A percentile compares a stretch with the other conserved stretches of the same genome.
Evolutionary conservation across 2,113 vertebrate genomes (phyloP).

Genomic region (Erythrocercus mccallii): DNA sequence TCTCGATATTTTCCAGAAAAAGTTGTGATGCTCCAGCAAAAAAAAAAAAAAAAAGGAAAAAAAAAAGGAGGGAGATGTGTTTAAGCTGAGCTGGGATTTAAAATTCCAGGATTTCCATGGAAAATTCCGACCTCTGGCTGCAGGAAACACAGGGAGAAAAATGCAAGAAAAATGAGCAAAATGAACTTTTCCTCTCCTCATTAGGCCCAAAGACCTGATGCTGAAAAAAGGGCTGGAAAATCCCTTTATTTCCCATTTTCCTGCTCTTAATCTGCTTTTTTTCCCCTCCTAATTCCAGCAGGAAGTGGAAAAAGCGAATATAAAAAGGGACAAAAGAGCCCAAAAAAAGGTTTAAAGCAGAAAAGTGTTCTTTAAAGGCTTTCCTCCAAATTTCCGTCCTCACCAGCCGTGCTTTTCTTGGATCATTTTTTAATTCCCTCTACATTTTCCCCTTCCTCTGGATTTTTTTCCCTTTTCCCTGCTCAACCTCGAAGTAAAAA

Average conservation of each 20-base stretch:
- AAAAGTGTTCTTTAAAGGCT: not conserved
- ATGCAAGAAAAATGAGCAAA: not conserved
- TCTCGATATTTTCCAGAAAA: not conserved
- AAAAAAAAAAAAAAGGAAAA: no score
- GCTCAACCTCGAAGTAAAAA: no score
- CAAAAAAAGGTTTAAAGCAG: not conserved
- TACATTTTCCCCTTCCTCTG: not conserved
- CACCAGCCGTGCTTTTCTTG: not conserved
- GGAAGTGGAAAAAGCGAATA: not conserved
- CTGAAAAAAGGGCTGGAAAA: not conserved
- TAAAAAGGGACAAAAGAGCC: not conserved
- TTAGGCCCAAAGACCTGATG: not conserved
- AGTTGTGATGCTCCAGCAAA: no score
- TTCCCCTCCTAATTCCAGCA: not conserved
- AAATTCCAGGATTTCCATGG: not conserved
- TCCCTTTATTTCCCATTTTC: not conserved
- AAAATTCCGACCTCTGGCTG: not conserved
- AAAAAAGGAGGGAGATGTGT: not conserved
- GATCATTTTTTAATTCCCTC: not conserved
- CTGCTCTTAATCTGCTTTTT: not conserved
- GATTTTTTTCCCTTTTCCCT: no score
- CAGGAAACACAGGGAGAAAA: not conserved
- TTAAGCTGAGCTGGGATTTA: not conserved
- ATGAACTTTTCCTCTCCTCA: not conserved
- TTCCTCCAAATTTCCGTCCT: not conserved